phyloP scores from a whole-genome alignment of 2,888 invertebrate species.

The Myopa testacea region DNA sequence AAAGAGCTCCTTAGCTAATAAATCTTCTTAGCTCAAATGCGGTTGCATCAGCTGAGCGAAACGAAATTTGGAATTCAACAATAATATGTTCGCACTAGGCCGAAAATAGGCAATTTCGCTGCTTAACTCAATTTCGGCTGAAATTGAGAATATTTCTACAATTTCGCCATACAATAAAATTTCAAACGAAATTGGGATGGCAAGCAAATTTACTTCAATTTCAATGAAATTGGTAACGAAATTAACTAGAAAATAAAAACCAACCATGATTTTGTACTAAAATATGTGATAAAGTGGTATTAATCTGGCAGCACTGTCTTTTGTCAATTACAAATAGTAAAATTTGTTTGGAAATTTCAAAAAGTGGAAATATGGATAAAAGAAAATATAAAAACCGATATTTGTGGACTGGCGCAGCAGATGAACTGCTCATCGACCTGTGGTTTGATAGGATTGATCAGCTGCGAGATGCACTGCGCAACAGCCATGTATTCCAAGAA shows the following conservation, averaged over 20 bases:
- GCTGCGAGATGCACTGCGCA: not conserved
- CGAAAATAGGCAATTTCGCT: slow-evolving; percentile 4
- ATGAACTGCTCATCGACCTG: not conserved
- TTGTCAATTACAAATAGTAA: too few species aligned
- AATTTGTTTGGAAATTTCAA: too few species aligned
- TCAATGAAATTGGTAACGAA: too few species aligned
- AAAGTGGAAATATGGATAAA: not conserved
- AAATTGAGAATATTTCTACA: not conserved
- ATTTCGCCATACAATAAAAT: not conserved
- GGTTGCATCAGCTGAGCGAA: too few species aligned
- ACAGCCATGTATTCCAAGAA: not conserved
- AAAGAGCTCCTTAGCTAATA: too few species aligned
- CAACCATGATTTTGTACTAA: not conserved
- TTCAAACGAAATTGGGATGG: not conserved
- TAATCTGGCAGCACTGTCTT: not conserved
- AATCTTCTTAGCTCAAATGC: too few species aligned
- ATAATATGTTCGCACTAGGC: slow-evolving; percentile 1
- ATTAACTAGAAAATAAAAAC: not conserved
- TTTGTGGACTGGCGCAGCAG: not conserved
- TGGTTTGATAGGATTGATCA: not conserved
- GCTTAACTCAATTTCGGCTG: slow-evolving; percentile 7
- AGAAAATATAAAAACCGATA: not conserved
- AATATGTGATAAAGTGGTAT: not conserved
- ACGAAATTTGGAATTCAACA: too few species aligned
- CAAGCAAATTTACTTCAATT: not conserved